These are phyloP conservation scores for Callospermophilus lateralis DNA, from an alignment of 2,113 vertebrate species.

Conservation along the genomic window DNA sequence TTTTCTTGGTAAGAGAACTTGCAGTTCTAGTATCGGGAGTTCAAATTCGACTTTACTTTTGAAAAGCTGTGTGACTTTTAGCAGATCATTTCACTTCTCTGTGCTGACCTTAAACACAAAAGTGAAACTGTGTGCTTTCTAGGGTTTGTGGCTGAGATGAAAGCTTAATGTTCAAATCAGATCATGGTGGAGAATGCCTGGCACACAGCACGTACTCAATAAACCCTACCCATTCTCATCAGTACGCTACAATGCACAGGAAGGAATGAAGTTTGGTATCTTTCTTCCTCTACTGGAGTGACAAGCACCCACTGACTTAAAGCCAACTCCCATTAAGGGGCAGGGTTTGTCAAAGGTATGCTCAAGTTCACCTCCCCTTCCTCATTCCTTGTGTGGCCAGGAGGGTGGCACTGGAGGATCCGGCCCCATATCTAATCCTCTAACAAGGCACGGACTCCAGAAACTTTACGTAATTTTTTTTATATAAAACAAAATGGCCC, in stretches of 20 bases:
- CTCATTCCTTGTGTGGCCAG: not conserved
- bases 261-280: not conserved
- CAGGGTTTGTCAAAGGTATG: not conserved
- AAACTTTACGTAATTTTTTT: conserved; percentile 43
- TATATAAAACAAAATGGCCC: conserved; percentile 77
- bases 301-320: not conserved
- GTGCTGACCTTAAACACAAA: not conserved
- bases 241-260: not conserved
- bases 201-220: not conserved
- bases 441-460: not conserved
- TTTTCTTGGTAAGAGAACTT: not conserved
- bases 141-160: not conserved
- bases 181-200: not conserved
- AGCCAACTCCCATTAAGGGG: not conserved
- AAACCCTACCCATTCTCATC: not conserved
- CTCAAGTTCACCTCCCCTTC: not conserved
- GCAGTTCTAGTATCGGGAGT: not conserved
- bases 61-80: conserved; percentile 40
- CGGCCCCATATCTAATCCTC: not conserved
- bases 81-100: conserved; percentile 14
- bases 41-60: not conserved
- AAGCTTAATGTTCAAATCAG: not conserved
- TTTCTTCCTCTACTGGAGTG: not conserved
- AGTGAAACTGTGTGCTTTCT: not conserved
- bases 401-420: not conserved